These are phyloP conservation scores for Prosopocoilus inquinatus DNA, from an alignment of 2,888 invertebrate species.

Conservation along the genomic window DNA sequence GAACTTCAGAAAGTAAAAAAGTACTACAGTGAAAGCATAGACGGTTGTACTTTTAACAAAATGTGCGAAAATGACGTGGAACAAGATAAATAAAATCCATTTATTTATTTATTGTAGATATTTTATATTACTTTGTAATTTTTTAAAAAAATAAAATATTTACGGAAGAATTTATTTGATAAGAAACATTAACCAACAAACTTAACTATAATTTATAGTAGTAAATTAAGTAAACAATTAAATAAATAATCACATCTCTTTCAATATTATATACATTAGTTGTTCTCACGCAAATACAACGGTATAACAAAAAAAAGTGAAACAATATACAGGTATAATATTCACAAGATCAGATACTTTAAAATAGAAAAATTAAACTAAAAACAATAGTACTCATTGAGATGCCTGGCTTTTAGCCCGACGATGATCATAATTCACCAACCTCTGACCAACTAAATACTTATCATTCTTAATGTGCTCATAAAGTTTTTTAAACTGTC, in stretches of 20 bases:
- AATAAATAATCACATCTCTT: not conserved
- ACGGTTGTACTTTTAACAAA: conserved; percentile 65
- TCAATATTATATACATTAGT: not conserved
- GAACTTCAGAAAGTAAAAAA: conserved; percentile 58
- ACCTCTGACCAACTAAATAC: conserved; percentile 92
- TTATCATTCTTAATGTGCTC: conserved; percentile 99
- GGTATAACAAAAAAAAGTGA: not conserved
- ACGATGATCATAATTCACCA: conserved; percentile 95
- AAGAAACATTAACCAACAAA: too few species aligned
- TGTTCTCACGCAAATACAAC: conserved; percentile 2
- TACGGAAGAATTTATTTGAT: not conserved
- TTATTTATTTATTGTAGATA: not conserved
- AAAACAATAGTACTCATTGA: conserved; percentile 7
- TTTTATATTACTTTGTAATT: not conserved
- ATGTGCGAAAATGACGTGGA: conserved; percentile 55
- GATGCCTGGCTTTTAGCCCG: conserved; percentile 54
- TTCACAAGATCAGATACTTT: conserved; percentile 4
- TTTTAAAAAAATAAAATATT: conserved; percentile 1
- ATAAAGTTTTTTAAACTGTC: conserved; percentile 91
- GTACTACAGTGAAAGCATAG: conserved; percentile 59
- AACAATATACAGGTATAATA: conserved; percentile 13
- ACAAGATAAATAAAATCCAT: not conserved
- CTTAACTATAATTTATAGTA: too few species aligned
- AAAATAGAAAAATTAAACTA: conserved; percentile 14
- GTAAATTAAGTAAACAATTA: not conserved